Conservation (phyloP, 2,113 vertebrate species). For the Myrmecobius fasciatus region DNA sequence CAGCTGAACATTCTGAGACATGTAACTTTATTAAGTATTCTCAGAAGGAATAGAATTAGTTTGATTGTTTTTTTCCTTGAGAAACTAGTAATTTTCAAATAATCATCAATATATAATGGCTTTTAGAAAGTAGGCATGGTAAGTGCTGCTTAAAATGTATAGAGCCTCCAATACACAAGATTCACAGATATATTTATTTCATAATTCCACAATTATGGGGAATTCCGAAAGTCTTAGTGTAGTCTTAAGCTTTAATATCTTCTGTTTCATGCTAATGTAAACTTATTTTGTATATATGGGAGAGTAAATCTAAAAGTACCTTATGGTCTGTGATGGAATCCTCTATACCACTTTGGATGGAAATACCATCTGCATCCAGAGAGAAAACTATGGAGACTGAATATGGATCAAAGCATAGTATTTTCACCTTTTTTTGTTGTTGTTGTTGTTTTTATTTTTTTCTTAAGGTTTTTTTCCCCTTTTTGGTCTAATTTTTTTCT, state of each 20-base stretch:
- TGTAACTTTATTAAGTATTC: conserved; percentile 48
- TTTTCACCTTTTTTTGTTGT: too few relatives aligned
- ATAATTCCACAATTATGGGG: conserved; percentile 27
- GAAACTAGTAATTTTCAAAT: conserved; percentile 62
- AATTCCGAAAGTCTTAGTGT: too few relatives aligned
- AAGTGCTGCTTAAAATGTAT: conserved; percentile 58
- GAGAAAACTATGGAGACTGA: too few relatives aligned
- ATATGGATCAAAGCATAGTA: too few relatives aligned
- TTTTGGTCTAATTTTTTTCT: too few relatives aligned
- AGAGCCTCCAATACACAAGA: conserved; percentile 78
- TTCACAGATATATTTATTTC: conserved; percentile 66
- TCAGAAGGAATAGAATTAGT: conserved; percentile 61
- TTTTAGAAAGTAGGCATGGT: conserved; percentile 71
- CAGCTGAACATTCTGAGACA: conserved; percentile 51
- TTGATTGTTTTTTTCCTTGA: conserved; percentile 46
- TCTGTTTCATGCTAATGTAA: neutral
- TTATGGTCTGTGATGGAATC: neutral
- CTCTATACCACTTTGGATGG: neutral
- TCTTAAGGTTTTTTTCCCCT: too few relatives aligned
- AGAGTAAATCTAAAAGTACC: neutral
- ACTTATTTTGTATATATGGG: neutral
- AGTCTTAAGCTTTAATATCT: too few relatives aligned
- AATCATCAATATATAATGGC: conserved; percentile 59
- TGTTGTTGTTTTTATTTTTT: too few relatives aligned
- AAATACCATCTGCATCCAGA: too few relatives aligned